A percentile compares a stretch with the other conserved stretches of the same genome.
Conservation (phyloP, 2,797 vertebrate species). For the Miichthys miiuy region DNA sequence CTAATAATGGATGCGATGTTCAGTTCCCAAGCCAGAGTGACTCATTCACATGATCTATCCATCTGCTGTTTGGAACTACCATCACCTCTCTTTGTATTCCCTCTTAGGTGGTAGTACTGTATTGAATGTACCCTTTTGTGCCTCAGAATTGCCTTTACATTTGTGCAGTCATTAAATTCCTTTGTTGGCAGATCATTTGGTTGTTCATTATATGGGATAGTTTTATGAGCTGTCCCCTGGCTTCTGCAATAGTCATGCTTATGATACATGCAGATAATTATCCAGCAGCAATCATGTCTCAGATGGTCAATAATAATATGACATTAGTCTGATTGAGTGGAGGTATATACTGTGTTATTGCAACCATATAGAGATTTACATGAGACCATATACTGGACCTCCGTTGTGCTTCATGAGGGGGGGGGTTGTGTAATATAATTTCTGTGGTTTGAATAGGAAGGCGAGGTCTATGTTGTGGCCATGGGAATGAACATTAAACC, state of each 20-base stretch:
- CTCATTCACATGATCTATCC: constrained; percentile 55
- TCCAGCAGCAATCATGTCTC: constrained; percentile 69
- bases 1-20: constrained; percentile 47
- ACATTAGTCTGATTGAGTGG: constrained; percentile 68
- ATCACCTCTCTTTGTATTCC: constrained; percentile 33
- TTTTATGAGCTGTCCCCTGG: constrained; percentile 56
- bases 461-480: constrained; percentile 36
- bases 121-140: constrained; percentile 40
- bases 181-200: constrained; percentile 63
- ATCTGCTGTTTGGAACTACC: constrained; percentile 49
- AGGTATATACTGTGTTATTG: constrained; percentile 57
- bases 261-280: constrained; percentile 76
- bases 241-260: constrained; percentile 50
- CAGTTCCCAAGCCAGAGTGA: constrained; percentile 34
- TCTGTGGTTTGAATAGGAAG: constrained; percentile 39
- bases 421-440: constrained; percentile 24
- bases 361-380: constrained; percentile 56
- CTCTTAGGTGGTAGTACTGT: constrained; percentile 5
- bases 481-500: constrained; percentile 57
- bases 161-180: constrained; percentile 57
- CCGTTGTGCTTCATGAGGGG: constrained; percentile 32
- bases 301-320: constrained; percentile 74
- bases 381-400: constrained; percentile 18
- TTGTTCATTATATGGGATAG: constrained; percentile 59
- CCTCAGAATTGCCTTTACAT: constrained; percentile 61